phyloP scores from a whole-genome alignment of 2,797 vertebrate species.

The Hyperoplus immaculatus region DNA sequence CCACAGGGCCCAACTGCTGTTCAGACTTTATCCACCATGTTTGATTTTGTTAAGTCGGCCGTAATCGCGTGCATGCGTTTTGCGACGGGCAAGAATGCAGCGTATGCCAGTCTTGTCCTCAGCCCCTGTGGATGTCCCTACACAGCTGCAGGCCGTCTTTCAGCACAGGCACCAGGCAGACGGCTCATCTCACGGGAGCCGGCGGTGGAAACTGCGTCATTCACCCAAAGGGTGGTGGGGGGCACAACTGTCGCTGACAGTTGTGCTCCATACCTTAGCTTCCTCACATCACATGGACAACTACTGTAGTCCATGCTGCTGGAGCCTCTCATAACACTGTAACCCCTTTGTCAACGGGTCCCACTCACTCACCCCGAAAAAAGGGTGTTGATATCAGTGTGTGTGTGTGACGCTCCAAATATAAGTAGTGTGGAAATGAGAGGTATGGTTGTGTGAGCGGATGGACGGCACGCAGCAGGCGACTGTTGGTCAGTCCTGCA shows the following conservation, averaged over 20 bases:
- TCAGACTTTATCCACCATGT: constrained; percentile 8
- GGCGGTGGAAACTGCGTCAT: constrained; percentile 23
- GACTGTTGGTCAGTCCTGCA: constrained; percentile 39
- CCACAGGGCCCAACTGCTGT: background rate
- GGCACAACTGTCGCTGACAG: constrained; percentile 40
- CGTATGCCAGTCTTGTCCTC: constrained; percentile 49
- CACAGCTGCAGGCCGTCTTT: constrained; percentile 67
- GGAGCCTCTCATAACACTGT: constrained; percentile 24
- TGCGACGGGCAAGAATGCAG: constrained; percentile 61
- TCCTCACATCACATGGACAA: constrained; percentile 38
- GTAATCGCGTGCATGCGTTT: constrained; percentile 26
- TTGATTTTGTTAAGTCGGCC: constrained; percentile 4
- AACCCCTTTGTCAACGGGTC: constrained; percentile 41
- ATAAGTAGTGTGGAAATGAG: constrained; percentile 46
- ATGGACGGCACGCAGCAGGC: constrained; percentile 30
- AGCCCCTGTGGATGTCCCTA: constrained; percentile 22
- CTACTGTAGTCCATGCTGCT: constrained; percentile 12
- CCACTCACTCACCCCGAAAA: constrained; percentile 4
- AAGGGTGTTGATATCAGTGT: constrained; percentile 38
- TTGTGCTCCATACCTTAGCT: constrained; percentile 66
- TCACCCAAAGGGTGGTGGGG: constrained; percentile 3
- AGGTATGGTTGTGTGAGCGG: constrained; percentile 28
- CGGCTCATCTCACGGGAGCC: constrained; percentile 46
- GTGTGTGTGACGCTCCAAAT: constrained; percentile 46
- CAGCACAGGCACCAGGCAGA: constrained; percentile 61